Evolutionary conservation across 2,888 invertebrate species (phyloP).

Genomic region (Encarsia formosa): DNA sequence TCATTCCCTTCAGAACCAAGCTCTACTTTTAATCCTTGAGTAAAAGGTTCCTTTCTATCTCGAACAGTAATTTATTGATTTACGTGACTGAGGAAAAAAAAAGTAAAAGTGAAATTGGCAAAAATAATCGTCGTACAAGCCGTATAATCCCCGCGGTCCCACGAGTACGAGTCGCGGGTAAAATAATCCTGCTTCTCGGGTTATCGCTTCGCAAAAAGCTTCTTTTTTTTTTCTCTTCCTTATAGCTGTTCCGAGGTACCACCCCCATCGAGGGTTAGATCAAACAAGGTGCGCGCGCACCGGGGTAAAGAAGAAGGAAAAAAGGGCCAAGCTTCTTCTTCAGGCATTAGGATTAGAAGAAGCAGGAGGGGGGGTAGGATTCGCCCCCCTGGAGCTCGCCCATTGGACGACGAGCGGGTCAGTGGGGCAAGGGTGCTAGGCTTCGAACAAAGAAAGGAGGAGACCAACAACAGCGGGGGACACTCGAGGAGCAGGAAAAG

Average conservation of each 20-base stretch:
- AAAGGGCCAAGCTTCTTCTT: not conserved
- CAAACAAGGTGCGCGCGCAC: no score
- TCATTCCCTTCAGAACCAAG: no score
- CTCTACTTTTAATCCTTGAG: no score
- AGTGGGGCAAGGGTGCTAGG: slow-evolving; percentile 37
- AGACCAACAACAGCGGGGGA: no score
- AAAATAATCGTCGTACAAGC: not conserved
- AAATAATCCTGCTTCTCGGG: no score
- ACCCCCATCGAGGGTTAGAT: not conserved
- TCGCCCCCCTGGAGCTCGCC: slow-evolving; percentile 17
- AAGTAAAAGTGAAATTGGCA: no score
- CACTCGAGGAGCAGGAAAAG: not conserved
- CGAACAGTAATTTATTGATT: no score
- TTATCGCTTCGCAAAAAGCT: not conserved
- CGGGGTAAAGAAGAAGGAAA: not conserved
- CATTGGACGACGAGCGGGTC: slow-evolving; percentile 36
- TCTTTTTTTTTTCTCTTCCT: not conserved
- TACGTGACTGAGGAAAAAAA: no score
- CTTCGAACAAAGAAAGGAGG: slow-evolving; percentile 7
- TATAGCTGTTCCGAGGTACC: not conserved
- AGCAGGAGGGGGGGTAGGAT: not conserved
- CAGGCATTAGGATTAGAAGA: no score
- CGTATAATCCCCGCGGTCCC: not conserved
- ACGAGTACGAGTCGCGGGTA: not conserved
- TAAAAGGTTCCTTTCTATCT: no score